Evolutionary conservation across 2,888 invertebrate genomes (phyloP).

Genomic region (Parasteatoda lunata): DNA sequence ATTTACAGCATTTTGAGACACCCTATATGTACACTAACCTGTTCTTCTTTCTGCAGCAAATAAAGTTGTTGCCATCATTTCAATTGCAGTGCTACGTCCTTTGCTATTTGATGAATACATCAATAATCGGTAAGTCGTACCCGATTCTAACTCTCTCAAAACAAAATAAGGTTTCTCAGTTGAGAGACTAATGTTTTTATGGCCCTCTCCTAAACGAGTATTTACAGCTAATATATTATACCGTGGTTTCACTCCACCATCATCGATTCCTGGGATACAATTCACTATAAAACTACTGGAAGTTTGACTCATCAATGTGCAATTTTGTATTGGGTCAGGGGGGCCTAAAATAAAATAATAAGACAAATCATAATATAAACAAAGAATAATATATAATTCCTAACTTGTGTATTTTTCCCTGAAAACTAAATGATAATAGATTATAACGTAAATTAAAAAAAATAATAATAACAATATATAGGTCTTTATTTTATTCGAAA

Average conservation of each 20-base stretch:
- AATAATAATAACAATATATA: background rate
- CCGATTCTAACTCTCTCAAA: slow-evolving; percentile 82
- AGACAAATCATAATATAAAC: background rate
- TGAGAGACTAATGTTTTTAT: slow-evolving; percentile 83
- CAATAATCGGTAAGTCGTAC: slow-evolving; percentile 84
- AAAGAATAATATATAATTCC: background rate
- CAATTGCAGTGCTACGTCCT: slow-evolving; percentile 87
- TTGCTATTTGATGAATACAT: slow-evolving; percentile 88
- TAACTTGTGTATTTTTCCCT: too few relatives aligned
- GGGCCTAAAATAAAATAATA: slow-evolving; percentile 78
- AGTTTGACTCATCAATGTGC: slow-evolving; percentile 89
- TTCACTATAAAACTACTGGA: slow-evolving; percentile 87
- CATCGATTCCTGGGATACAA: slow-evolving; percentile 87
- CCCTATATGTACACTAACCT: slow-evolving; percentile 61
- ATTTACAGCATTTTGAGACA: too few relatives aligned
- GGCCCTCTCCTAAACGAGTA: slow-evolving; percentile 79
- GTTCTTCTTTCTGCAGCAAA: slow-evolving; percentile 67
- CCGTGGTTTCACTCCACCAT: slow-evolving; percentile 89
- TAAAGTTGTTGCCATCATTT: slow-evolving; percentile 83
- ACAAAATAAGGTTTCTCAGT: slow-evolving; percentile 80
- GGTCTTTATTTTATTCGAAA: too few relatives aligned
- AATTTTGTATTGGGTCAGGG: slow-evolving; percentile 93
- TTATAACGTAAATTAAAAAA: background rate
- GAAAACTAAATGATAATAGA: too few relatives aligned
- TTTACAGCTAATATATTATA: slow-evolving; percentile 86